Percentiles rank a stretch among this genome's conserved stretches.
Conservation (phyloP, 1,140 invertebrate species). For the Anoplophora glabripennis region DNA sequence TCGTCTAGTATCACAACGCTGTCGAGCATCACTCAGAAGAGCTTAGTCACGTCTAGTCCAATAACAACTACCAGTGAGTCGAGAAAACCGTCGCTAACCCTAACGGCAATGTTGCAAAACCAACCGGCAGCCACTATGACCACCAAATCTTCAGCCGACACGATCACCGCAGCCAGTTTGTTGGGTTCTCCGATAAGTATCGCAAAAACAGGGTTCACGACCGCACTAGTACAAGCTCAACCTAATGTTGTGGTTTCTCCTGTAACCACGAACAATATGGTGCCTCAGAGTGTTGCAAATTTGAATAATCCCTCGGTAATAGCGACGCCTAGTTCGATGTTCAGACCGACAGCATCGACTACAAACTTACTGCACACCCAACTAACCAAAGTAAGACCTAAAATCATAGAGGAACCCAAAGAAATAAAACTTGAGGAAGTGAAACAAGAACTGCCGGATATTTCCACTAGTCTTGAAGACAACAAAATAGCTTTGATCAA, state of each 20-base stretch:
- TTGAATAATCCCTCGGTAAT: constrained; percentile 41
- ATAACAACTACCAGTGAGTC: constrained; percentile 20
- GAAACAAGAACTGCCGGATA: constrained; percentile 16
- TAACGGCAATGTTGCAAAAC: constrained; percentile 47
- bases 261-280: constrained; percentile 41
- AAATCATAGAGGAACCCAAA: constrained; percentile 31
- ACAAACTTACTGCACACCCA: constrained; percentile 55
- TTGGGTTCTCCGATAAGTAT: constrained; percentile 42
- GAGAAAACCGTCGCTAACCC: constrained; percentile 42
- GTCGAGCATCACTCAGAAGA: constrained; percentile 14
- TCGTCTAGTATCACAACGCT: background rate
- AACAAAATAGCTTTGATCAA: constrained; percentile 26
- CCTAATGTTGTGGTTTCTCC: constrained; percentile 50
- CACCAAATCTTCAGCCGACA: constrained; percentile 42
- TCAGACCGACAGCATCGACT: constrained; percentile 31
- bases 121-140: constrained; percentile 45
- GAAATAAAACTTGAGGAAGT: constrained; percentile 28
- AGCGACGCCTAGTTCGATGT: constrained; percentile 48
- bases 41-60: background rate
- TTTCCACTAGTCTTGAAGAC: constrained; percentile 12
- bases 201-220: constrained; percentile 33
- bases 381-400: constrained; percentile 48
- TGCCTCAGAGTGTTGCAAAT: constrained; percentile 23
- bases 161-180: constrained; percentile 46
- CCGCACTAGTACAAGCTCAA: constrained; percentile 49